These are phyloP conservation scores for Drosophila mettleri DNA, from an alignment of 2,888 invertebrate genomes.

Conservation along the genomic window DNA sequence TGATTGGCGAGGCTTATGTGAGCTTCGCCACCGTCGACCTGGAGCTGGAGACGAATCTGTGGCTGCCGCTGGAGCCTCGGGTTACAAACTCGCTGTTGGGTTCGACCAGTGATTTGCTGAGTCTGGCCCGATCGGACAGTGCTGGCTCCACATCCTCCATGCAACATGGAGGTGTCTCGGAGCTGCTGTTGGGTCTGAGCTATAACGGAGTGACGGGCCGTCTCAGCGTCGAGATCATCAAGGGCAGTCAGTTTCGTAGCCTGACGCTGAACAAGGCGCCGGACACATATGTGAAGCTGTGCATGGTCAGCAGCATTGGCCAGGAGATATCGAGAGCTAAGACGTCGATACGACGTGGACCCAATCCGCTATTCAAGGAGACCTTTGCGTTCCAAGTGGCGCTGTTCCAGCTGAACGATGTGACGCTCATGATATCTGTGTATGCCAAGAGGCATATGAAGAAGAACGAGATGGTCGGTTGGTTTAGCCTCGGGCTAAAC, in stretches of 20 bases:
- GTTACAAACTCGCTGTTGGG: slow-evolving; percentile 87
- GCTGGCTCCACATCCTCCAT: slow-evolving; percentile 97
- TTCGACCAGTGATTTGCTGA: slow-evolving; percentile 88
- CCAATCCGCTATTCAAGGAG: slow-evolving; percentile 98
- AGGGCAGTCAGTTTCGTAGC: slow-evolving; percentile 90
- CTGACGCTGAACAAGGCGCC: slow-evolving; percentile 92
- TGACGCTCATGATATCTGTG: slow-evolving; percentile 96
- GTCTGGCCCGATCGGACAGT: slow-evolving; percentile 95
- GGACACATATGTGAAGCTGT: slow-evolving; percentile 97
- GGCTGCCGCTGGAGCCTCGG: slow-evolving; percentile 93
- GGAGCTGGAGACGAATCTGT: slow-evolving; percentile 95
- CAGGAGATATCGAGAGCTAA: slow-evolving; percentile 97
- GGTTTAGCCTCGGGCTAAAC: slow-evolving; percentile 97
- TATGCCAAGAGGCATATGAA: slow-evolving; percentile 97
- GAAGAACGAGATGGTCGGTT: slow-evolving; percentile 98
- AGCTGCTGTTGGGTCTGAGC: slow-evolving; percentile 94
- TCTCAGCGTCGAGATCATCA: slow-evolving; percentile 93
- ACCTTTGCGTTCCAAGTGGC: slow-evolving; percentile 99
- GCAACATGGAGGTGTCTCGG: slow-evolving; percentile 95
- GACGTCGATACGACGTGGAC: slow-evolving; percentile 95
- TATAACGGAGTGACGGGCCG: slow-evolving; percentile 97
- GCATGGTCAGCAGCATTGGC: slow-evolving; percentile 95
- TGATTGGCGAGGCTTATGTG: slow-evolving; percentile 95
- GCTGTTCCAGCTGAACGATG: slow-evolving; percentile 96
- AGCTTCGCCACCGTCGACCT: slow-evolving; percentile 95